Evolutionary conservation across 2,113 vertebrate genomes (phyloP).

Genomic region (Pluvianellus socialis): DNA sequence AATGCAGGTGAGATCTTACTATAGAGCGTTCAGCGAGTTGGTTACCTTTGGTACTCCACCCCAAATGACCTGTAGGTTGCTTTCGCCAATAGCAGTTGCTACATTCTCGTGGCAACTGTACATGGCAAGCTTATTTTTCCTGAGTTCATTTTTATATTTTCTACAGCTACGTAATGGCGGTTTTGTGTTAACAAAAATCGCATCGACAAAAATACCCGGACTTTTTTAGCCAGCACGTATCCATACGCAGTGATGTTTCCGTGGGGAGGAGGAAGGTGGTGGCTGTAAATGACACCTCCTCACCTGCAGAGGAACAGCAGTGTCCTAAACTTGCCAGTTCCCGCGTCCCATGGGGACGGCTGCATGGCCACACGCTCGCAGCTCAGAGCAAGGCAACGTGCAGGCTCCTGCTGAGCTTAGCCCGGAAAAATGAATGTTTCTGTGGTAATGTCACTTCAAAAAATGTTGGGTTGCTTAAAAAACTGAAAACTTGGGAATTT

Average conservation of each 20-base stretch:
- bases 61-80: background rate
- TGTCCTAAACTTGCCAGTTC: background rate
- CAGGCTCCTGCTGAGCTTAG: background rate
- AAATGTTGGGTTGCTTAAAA: background rate
- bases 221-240: background rate
- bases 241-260: background rate
- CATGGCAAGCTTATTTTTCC: background rate
- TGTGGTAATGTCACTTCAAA: background rate
- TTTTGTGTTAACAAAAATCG: background rate
- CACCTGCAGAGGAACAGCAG: background rate
- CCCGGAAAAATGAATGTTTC: background rate
- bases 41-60: background rate
- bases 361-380: fast-evolving
- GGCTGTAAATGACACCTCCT: background rate
- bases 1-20: background rate
- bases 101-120: background rate
- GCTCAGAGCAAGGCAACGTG: fast-evolving
- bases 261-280: background rate
- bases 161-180: background rate
- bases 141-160: background rate
- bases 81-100: background rate
- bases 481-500: background rate
- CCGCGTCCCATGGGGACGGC: background rate
- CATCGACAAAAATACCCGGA: background rate
- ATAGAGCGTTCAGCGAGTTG: fast-evolving